These are phyloP conservation scores for Apostichopus californicus DNA, from an alignment of 35 echinoderm and acorn worm genomes.

Conservation along the genomic window DNA sequence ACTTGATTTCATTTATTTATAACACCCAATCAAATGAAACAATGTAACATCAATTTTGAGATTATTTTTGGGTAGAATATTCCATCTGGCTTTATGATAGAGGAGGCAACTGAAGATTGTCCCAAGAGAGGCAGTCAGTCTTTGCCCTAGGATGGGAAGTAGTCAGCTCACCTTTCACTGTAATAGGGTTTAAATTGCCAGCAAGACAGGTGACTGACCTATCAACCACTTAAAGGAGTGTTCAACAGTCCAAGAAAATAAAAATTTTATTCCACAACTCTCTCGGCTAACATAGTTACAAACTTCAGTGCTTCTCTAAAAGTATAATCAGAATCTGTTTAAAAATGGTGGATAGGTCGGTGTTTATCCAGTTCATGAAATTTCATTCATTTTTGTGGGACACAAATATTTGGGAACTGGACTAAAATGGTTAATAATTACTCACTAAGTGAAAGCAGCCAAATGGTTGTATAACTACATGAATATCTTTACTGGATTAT, in stretches of 20 bases:
- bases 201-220: constrained; percentile 20
- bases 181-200: background rate
- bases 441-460: too few relatives aligned
- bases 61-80: constrained; percentile 19
- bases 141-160: constrained; percentile 40
- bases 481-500: too few relatives aligned
- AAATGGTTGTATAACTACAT: too few relatives aligned
- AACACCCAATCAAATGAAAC: constrained; percentile 10
- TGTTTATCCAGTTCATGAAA: too few relatives aligned
- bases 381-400: too few relatives aligned
- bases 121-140: background rate
- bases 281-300: too few relatives aligned
- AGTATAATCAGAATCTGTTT: too few relatives aligned
- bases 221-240: background rate
- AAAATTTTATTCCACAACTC: too few relatives aligned
- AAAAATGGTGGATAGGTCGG: too few relatives aligned
- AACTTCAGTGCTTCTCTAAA: too few relatives aligned
- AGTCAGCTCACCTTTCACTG: constrained; percentile 8
- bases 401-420: too few relatives aligned
- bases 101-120: constrained; percentile 6
- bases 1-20: constrained; percentile 25
- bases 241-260: background rate
- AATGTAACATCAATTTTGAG: constrained; percentile 33
- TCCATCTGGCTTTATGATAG: constrained; percentile 2
- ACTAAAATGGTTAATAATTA: too few relatives aligned